Evolutionary conservation across 1,140 invertebrate species (phyloP).

Genomic region (Mesaphorura yosii): DNA sequence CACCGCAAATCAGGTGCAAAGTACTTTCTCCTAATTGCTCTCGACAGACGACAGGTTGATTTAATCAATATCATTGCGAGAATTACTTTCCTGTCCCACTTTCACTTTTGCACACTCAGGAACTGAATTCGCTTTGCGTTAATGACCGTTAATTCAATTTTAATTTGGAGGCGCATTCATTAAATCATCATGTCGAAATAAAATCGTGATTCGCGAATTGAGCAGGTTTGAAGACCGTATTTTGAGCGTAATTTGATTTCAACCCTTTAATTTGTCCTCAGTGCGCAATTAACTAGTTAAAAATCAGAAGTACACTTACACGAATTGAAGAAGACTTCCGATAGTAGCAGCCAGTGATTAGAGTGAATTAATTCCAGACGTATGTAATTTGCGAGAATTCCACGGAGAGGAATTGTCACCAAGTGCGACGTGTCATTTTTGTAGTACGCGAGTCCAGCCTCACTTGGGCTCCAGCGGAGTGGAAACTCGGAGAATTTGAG

Average conservation of each 20-base stretch:
- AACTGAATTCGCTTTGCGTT: too few relatives aligned
- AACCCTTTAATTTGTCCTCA: background rate
- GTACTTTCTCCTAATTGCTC: too few relatives aligned
- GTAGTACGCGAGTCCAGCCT: conserved; percentile 24
- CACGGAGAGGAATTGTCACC: conserved; percentile 22
- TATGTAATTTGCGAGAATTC: conserved; percentile 24
- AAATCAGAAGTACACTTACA: conserved; percentile 11
- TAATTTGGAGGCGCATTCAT: too few relatives aligned
- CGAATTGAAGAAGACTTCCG: conserved; percentile 29
- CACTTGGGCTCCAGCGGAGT: conserved; percentile 21
- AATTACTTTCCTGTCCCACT: too few relatives aligned
- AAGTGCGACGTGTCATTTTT: conserved; percentile 28
- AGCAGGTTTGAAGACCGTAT: background rate
- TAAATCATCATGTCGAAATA: too few relatives aligned
- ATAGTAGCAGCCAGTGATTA: conserved; percentile 31
- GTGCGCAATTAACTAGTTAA: background rate
- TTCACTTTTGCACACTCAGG: too few relatives aligned
- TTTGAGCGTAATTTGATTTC: background rate
- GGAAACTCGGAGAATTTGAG: conserved; percentile 27
- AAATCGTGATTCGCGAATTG: conserved; percentile 7
- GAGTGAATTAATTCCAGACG: conserved; percentile 27
- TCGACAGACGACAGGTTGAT: too few relatives aligned
- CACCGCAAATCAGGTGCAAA: too few relatives aligned
- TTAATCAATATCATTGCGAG: too few relatives aligned
- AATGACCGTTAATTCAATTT: too few relatives aligned